Evolutionary conservation across 53 echinoderm and acorn worm species (phyloP), one percentile per base, ranked within the genome.

Genomic region (Zoroaster sp.): DNA sequence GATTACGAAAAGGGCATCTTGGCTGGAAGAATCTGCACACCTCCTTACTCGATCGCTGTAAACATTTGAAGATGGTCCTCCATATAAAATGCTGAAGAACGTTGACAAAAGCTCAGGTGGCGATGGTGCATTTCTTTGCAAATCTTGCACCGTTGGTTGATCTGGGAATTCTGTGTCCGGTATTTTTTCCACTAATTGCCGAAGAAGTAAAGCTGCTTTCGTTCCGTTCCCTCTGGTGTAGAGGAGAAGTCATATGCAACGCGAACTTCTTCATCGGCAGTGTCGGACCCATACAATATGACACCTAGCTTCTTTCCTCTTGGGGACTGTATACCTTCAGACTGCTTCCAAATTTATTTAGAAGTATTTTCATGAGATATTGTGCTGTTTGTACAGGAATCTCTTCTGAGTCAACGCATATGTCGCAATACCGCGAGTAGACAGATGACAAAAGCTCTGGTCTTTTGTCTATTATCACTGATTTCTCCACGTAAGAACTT

Each of bases 391-490:
- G 32, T 1, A 80, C 4, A 55, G 80, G 80, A 3, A 39, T 9
- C 35, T 80, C 80, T 37, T 53, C 35, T 21, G 80, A 4, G 1
- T 55, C 38, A 34, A n/a, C 8, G 39, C 54, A 80, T 11, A 76
- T 55, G 80, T 80, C 80, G 35, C 53, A 51, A 55, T 80, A 80
- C 35, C 55, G 53, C n/a, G 55, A 55, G 63, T 80, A 80, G 32
- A 80, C 30, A 15, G 80, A 80, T 51, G 80, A 35, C 53, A 80
- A 54, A 28, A 80, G 80, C 63, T 80, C 80, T 25, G 77, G 47
- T 2, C 44, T 11, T 21, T 77, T 77, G 7, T 35, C 54, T 2
- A 14, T 34, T 5, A 51, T 80, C 7, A 80, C 54, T 3, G 80
- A 80, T 36, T 35, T 36, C 21, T 63, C 80, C 0, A 80, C 80